Conservation (phyloP, 2,113 vertebrate species). For the Lamprologus lemairii region DNA sequence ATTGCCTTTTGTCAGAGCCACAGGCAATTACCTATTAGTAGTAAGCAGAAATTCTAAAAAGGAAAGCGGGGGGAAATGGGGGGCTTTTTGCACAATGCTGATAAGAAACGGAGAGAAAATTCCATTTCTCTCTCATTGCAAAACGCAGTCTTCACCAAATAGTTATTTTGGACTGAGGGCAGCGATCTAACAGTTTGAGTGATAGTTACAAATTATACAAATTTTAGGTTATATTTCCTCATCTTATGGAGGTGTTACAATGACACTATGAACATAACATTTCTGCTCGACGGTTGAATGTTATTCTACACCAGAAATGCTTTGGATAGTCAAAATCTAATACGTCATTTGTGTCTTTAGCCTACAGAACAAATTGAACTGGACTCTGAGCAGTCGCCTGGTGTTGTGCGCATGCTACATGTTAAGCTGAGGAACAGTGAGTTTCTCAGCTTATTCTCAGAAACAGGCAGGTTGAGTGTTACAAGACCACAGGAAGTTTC, state of each 20-base stretch:
- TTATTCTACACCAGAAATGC: background rate
- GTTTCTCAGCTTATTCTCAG: background rate
- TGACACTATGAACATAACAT: background rate
- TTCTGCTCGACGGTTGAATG: background rate
- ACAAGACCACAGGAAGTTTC: slow-evolving; percentile 30
- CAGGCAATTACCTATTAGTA: slow-evolving; percentile 57
- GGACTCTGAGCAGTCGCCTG: background rate
- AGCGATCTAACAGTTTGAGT: slow-evolving; percentile 6
- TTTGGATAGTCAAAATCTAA: background rate
- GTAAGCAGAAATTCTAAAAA: slow-evolving; percentile 21
- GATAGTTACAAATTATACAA: slow-evolving; percentile 8
- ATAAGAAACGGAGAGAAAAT: slow-evolving; percentile 56
- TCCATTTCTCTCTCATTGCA: slow-evolving; percentile 4
- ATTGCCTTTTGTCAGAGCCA: slow-evolving; percentile 42
- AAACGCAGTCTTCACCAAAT: slow-evolving; percentile 2
- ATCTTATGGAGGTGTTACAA: background rate
- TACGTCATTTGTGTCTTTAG: background rate
- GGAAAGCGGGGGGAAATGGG: slow-evolving; percentile 14
- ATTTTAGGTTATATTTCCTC: background rate
- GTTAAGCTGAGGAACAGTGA: background rate
- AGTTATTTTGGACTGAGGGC: background rate
- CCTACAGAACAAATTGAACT: background rate
- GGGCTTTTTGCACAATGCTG: slow-evolving; percentile 59
- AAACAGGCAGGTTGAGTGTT: background rate
- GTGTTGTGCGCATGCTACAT: background rate